Percentiles rank a stretch among this genome's conserved stretches.
Conservation (phyloP, 2,797 vertebrate species). For the Enteromius afrohamiltoni region DNA sequence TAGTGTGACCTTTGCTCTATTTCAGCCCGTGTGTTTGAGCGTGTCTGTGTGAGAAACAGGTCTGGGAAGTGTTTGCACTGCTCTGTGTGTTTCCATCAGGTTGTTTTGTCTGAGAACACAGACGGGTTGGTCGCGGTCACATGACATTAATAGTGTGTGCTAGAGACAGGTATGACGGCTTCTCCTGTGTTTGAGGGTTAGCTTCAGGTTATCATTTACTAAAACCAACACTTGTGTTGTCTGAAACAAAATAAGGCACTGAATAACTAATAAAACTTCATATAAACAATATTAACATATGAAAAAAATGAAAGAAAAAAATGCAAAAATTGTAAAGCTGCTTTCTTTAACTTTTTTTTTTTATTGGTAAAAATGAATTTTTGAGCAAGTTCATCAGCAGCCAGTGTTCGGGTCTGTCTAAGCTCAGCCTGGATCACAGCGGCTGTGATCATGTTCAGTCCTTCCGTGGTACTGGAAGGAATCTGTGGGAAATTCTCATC, state of each 20-base stretch:
- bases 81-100: background rate
- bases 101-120: conserved; percentile 45
- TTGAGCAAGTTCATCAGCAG: no score
- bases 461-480: no score
- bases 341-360: no score
- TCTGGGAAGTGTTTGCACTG: conserved; percentile 35
- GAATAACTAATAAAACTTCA: background rate
- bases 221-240: background rate
- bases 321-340: no score
- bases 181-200: conserved; percentile 2
- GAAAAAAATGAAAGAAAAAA: background rate
- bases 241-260: background rate
- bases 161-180: conserved; percentile 12
- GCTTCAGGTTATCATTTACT: background rate
- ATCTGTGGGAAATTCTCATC: no score
- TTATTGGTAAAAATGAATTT: no score
- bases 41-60: conserved; percentile 17
- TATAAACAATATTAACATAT: background rate
- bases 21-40: background rate
- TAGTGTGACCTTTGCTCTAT: conserved; percentile 25
- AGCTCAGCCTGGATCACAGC: no score
- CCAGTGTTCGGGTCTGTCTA: no score
- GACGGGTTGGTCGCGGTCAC: conserved; percentile 22
- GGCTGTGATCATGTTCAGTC: no score
- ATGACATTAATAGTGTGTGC: conserved; percentile 22